phyloP scores from a whole-genome alignment of 1,140 invertebrate species.

The Pygmarrhopalites habei region DNA sequence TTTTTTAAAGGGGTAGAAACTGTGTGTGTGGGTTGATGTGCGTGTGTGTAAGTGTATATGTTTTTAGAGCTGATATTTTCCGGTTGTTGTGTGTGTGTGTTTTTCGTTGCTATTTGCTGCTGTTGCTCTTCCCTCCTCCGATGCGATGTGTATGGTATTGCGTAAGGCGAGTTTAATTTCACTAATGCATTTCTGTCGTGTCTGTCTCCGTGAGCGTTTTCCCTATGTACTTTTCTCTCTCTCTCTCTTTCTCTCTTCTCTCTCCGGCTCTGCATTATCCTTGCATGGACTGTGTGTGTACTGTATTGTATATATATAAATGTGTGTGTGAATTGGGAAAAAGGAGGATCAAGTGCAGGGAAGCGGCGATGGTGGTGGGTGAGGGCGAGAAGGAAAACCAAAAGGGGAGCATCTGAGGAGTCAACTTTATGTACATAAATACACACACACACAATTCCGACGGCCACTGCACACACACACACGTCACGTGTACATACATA shows the following conservation, averaged over 20 bases:
- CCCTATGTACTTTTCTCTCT: background rate
- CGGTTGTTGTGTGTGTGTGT: background rate
- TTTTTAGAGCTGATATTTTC: background rate
- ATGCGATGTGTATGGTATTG: conserved; percentile 5
- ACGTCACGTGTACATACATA: no score
- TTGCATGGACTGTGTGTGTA: background rate
- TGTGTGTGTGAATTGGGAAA: no score
- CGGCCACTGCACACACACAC: no score
- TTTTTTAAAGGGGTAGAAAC: no score
- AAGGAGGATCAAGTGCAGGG: no score
- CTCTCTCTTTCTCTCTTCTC: conserved; percentile 10
- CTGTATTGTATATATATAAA: background rate
- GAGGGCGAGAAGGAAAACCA: no score
- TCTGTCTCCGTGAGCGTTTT: conserved; percentile 9
- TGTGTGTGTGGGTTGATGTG: no score
- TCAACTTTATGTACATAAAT: no score
- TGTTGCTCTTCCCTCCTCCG: conserved; percentile 2
- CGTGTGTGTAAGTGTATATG: no score
- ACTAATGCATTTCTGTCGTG: conserved; percentile 35
- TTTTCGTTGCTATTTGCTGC: background rate
- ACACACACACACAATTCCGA: no score
- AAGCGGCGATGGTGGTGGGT: no score
- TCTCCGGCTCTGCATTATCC: background rate
- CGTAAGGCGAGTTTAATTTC: conserved; percentile 38
- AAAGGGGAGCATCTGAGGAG: no score